A percentile compares a stretch with the other conserved stretches of the same genome.
phyloP scores from a whole-genome alignment of 2,113 vertebrate species.

The Sinocyclocheilus rhinocerous region DNA sequence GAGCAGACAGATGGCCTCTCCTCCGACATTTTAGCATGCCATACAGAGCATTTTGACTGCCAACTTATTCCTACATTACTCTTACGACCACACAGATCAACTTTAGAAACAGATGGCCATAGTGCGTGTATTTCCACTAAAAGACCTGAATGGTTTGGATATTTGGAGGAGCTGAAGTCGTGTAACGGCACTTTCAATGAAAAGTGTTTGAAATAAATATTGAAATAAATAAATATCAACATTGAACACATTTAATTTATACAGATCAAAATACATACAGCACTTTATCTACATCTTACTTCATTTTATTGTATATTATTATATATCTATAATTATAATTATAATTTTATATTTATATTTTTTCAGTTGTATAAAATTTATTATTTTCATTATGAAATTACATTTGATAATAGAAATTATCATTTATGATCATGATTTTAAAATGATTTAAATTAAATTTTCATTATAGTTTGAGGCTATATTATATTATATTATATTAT shows the following conservation, averaged over 20 bases:
- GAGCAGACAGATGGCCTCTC: constrained; percentile 45
- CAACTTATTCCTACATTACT: background rate
- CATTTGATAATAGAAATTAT: no score
- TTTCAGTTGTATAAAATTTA: no score
- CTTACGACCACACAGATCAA: background rate
- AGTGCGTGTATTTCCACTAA: background rate
- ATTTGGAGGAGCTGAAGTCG: background rate
- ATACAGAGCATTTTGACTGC: background rate
- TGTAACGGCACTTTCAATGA: background rate
- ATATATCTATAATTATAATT: no score
- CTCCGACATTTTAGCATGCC: constrained; percentile 17
- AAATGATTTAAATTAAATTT: no score
- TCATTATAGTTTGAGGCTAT: no score
- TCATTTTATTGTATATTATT: no score
- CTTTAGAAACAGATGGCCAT: background rate
- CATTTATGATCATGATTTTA: no score
- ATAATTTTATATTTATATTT: no score
- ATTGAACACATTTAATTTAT: background rate
- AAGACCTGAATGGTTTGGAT: background rate
- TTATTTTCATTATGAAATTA: no score
- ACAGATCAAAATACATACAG: background rate
- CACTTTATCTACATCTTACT: background rate
- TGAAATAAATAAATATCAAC: background rate
- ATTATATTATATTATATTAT: no score
- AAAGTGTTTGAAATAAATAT: background rate